phyloP scores from a whole-genome alignment of 2,797 vertebrate genomes.

The Chaenodraco wilsoni region DNA sequence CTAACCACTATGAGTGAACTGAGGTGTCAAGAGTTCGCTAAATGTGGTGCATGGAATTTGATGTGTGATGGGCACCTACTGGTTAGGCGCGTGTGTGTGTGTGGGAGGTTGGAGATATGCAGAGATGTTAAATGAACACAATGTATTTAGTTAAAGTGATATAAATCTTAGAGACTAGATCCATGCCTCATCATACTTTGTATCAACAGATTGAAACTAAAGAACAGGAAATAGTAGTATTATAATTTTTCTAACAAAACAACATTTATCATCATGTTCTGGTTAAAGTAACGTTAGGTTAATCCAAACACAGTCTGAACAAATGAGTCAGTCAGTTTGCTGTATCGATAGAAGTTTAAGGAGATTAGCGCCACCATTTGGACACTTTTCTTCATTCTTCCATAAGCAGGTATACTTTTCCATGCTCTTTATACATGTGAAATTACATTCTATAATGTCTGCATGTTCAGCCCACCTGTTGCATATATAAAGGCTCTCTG shows the following conservation, averaged over 20 bases:
- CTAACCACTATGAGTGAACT: constrained; percentile 78
- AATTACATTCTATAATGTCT: neutral
- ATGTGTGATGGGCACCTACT: constrained; percentile 69
- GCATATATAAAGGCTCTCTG: neutral
- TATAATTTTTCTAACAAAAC: too few relatives aligned
- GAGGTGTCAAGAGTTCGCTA: constrained; percentile 77
- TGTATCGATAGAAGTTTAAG: too few relatives aligned
- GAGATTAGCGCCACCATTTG: neutral
- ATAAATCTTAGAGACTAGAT: neutral
- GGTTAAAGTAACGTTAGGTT: too few relatives aligned
- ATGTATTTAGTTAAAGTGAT: neutral
- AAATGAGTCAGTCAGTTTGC: too few relatives aligned
- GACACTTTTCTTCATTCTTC: neutral
- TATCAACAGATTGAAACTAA: neutral
- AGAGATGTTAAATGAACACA: constrained; percentile 7
- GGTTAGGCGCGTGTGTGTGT: constrained; percentile 26
- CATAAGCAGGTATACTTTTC: neutral
- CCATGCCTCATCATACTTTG: neutral
- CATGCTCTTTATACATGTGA: neutral
- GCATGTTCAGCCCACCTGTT: neutral
- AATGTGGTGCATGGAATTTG: constrained; percentile 70
- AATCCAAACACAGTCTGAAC: too few relatives aligned
- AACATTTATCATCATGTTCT: neutral
- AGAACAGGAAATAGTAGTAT: neutral
- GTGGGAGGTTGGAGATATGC: constrained; percentile 17